Evolutionary conservation across 2,797 vertebrate species (phyloP), one percentile per base, ranked within the genome.

Genomic region (Morus bassanus): DNA sequence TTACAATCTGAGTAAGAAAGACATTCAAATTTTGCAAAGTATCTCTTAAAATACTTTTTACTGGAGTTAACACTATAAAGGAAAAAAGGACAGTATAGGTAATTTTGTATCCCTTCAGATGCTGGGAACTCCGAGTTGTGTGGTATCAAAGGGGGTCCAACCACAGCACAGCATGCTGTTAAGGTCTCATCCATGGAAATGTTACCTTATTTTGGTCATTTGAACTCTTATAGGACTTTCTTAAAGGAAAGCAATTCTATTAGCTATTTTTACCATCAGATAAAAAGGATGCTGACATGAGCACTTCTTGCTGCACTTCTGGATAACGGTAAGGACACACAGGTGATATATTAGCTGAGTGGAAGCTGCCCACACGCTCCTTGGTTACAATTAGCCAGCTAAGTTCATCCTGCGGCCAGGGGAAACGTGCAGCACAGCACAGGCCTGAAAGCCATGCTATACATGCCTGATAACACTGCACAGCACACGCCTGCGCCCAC

Each of bases 381-480:
- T 33, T 53, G 28, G 9, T 48, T 46, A 30, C 63, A 63, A 25
- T 30, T 31, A 61, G 13, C 14, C 1, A 2, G 11, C 18, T 39
- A 3, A 1, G 0, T 43, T 48, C 30, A 33, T 28, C 56, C 50
- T 23, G 31, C 0, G 0, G 45, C 10, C 19, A 31, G 24, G n/a
- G 31, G 5, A 54, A 43, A 53, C 0, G 1, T 43, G 31, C 41
- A 33, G 22, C 41, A 50, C 12, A 22, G 25, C 33, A 25, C 25
- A 35, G 25, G 22, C 9, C 59, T 31, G 59, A 76, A 75, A 77
- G 23, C 31, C 17, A 5, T 7, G 5, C 5, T 33, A 8, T 11
- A n/a, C 21, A 8, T n/a, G 30, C n/a, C 7, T 19, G 53, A 19
- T 1, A 48, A 23, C 56, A 50, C 10, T 37, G 57, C 33, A 19